Conservation (phyloP, 2,888 invertebrate species). For the Parnassius glacialis region DNA sequence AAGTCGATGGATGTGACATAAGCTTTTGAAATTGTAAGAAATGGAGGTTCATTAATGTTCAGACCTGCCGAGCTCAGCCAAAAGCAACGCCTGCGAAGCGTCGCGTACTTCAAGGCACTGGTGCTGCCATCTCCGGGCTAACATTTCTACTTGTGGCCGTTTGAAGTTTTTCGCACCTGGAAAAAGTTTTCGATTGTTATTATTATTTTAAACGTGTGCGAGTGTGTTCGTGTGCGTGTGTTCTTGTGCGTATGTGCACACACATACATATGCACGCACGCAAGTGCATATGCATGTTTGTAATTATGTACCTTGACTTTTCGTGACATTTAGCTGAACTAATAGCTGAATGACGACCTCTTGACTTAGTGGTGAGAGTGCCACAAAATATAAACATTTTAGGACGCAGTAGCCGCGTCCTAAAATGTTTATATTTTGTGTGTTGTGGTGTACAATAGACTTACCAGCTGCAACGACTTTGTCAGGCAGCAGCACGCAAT, state of each 20-base stretch:
- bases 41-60: background rate
- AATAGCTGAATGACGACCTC: too few species aligned
- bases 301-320: too few species aligned
- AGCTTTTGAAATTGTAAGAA: too few species aligned
- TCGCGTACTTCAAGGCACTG: conserved; percentile 98
- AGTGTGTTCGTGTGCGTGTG: too few species aligned
- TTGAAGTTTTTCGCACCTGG: conserved; percentile 90
- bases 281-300: too few species aligned
- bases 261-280: too few species aligned
- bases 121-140: conserved; percentile 99
- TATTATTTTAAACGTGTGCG: too few species aligned
- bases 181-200: background rate
- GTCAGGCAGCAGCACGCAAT: conserved; percentile 97
- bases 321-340: too few species aligned
- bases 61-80: conserved; percentile 93
- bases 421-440: background rate
- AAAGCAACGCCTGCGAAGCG: conserved; percentile 96
- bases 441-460: conserved; percentile 3
- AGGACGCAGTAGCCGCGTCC: too few species aligned
- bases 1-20: too few species aligned
- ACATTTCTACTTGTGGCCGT: conserved; percentile 97
- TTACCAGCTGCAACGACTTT: conserved; percentile 85
- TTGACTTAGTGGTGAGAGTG: background rate
- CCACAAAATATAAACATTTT: too few species aligned
- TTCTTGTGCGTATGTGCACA: too few species aligned